Conservation (phyloP, 2,888 invertebrate species). For the Cephus spinipes region DNA sequence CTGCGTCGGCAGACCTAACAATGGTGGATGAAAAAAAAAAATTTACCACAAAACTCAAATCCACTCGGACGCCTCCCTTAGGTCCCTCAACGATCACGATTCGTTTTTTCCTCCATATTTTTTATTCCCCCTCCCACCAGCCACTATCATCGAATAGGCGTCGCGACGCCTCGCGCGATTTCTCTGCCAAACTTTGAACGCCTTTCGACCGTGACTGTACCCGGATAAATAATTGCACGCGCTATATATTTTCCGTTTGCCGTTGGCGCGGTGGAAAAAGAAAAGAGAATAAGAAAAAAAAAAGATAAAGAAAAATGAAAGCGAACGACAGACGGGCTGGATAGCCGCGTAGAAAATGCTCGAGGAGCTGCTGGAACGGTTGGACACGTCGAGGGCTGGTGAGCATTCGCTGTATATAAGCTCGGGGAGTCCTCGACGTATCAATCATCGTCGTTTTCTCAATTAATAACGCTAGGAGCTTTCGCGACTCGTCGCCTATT, state of each 20-base stretch:
- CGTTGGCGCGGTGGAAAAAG: background rate
- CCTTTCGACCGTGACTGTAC: background rate
- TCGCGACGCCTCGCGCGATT: background rate
- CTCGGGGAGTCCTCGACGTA: background rate
- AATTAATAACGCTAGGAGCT: conserved; percentile 5
- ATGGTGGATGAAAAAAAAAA: background rate
- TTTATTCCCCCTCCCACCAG: background rate
- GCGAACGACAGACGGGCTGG: background rate
- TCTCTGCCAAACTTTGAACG: background rate
- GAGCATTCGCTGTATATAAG: background rate
- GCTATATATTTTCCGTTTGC: background rate
- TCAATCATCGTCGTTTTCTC: background rate
- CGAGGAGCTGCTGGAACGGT: background rate
- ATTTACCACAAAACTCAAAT: background rate
- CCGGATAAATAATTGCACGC: background rate
- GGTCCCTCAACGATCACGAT: background rate
- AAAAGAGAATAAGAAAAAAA: background rate
- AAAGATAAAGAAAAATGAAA: background rate
- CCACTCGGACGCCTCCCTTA: background rate
- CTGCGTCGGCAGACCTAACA: background rate
- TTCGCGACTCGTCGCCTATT: conserved; percentile 7
- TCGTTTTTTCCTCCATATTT: background rate
- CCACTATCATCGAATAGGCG: background rate
- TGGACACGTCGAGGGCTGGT: background rate
- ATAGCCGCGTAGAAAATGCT: background rate